Evolutionary conservation across 2,888 invertebrate genomes (phyloP), one percentile per base, ranked within the genome.

Genomic region (Corythucha ciliata): DNA sequence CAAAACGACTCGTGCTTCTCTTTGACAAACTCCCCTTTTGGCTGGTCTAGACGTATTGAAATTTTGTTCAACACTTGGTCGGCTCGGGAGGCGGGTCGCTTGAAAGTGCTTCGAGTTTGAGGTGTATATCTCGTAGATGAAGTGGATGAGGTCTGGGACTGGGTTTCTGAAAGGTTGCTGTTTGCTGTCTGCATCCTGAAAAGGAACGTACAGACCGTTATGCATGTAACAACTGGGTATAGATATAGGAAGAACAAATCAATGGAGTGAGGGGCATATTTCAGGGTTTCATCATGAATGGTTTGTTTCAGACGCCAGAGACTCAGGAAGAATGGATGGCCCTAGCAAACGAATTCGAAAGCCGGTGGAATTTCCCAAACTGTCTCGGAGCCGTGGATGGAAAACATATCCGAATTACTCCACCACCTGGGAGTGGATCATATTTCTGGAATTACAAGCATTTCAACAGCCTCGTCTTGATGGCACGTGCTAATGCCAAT

Each of bases 371-470:
- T 46, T 55, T 55, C 33, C 44, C 44, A 4, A 25, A 44, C n/a
- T 44, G 44, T 44, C 14, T 44, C 20, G 44, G 44, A 18, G 44
- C 55, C 27, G 18, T 48, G 36, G 29, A 47, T 26, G 22, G 18
- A n/a, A 24, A 47, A 29, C 24, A 33, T 29, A 29, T 40, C 33
- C 22, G 45, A 42, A 57, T 57, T 26, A 48, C 25, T 5, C 39
- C 48, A 45, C 50, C 57, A 20, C 49, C 25, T 18, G 52, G 45
- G 27, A 53, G 52, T 32, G 56, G 54, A 14, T 53, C 56, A 6
- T 46, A 29, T 33, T 58, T 49, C 45, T 57, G 29, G 24, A 57
- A 58, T 41, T 58, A 57, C 26, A 54, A 56, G 29, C 41, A 56
- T 29, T 54, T 45, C 34, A 36, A 53, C 22, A 53, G 55, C 33